Conservation (phyloP, 2,113 vertebrate species). For the Stigmatopora nigra region DNA sequence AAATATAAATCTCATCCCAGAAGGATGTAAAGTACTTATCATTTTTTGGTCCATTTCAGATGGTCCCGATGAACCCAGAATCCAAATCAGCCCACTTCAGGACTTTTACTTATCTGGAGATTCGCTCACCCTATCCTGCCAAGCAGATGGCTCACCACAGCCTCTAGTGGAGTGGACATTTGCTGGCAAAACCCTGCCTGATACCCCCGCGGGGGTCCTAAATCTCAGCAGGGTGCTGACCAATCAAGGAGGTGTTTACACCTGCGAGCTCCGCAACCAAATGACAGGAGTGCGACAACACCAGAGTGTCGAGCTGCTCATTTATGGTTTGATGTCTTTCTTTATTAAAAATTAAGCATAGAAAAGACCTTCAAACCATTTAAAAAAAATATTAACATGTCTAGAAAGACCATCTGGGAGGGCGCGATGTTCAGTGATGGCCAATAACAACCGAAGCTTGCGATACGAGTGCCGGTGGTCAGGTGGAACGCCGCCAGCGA, state of each 20-base stretch:
- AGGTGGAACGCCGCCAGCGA: constrained; percentile 47
- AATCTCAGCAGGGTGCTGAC: constrained; percentile 40
- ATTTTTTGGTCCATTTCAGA: constrained; percentile 38
- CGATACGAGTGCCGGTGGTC: constrained; percentile 55
- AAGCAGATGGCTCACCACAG: constrained; percentile 48
- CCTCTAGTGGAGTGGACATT: constrained; percentile 54
- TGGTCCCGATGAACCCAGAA: constrained; percentile 61
- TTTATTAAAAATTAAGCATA: background rate
- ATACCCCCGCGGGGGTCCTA: constrained; percentile 29
- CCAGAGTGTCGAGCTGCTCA: constrained; percentile 32
- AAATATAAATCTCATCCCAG: background rate
- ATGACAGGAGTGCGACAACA: constrained; percentile 12
- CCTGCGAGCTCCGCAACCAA: constrained; percentile 49
- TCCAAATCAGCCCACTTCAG: constrained; percentile 43
- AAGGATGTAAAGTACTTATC: background rate
- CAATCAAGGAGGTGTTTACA: constrained; percentile 60
- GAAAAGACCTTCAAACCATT: background rate
- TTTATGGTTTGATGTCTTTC: constrained; percentile 53
- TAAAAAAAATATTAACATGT: background rate
- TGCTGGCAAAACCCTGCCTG: constrained; percentile 20
- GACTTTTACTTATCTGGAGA: constrained; percentile 49
- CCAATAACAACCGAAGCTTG: constrained; percentile 23
- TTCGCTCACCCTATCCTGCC: constrained; percentile 56
- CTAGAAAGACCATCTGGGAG: constrained; percentile 43
- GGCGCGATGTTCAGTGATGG: constrained; percentile 47